Percentiles rank a stretch among this genome's conserved stretches.
Conservation (phyloP, 2,113 vertebrate species). For the Cheilinus undulatus region DNA sequence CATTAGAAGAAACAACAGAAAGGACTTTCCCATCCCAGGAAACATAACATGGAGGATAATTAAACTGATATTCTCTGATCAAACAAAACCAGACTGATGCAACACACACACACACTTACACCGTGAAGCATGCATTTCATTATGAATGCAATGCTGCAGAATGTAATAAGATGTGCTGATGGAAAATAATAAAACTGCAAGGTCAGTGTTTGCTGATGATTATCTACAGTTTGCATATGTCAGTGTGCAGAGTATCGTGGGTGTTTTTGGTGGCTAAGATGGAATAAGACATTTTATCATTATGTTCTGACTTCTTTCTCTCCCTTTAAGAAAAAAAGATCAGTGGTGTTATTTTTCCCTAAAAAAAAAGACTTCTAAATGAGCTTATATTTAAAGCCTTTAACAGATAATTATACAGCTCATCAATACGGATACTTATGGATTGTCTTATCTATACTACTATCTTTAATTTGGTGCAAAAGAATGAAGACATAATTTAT, state of each 20-base stretch:
- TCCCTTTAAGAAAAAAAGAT: no score
- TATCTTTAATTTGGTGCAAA: no score
- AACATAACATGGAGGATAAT: constrained; percentile 19
- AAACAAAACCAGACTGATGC: constrained; percentile 17
- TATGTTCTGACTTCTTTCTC: neutral
- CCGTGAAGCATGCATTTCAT: constrained; percentile 3
- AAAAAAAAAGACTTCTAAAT: no score
- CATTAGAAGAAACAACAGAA: constrained; percentile 27
- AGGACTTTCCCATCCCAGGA: neutral
- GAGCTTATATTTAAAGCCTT: no score
- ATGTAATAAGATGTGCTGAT: neutral
- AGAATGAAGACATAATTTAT: no score
- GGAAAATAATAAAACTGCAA: constrained; percentile 18
- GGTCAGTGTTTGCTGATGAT: neutral
- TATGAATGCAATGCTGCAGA: constrained; percentile 7
- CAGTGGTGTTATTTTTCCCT: no score
- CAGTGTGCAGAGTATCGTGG: neutral
- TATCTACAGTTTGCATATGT: neutral
- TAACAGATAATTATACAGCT: no score
- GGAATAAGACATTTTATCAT: neutral
- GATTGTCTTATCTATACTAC: no score
- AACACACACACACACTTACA: constrained; percentile 6
- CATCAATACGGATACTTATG: no score
- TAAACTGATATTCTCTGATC: constrained; percentile 34
- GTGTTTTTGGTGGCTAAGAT: neutral